phyloP scores from a whole-genome alignment of 2,797 vertebrate genomes.

The Phyllotis vaccarum region DNA sequence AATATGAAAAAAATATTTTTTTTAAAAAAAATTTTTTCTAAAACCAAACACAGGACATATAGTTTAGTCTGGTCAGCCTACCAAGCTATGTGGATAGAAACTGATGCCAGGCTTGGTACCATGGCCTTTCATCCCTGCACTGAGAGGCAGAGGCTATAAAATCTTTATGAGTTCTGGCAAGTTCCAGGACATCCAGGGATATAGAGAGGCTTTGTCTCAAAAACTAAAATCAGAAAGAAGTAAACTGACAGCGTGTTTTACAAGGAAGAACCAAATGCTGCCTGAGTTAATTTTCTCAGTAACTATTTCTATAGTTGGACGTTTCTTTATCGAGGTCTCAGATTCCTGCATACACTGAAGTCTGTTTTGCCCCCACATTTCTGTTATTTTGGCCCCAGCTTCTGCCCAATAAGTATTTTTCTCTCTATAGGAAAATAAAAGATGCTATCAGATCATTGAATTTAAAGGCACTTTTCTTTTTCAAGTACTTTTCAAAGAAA shows the following conservation, averaged over 20 bases:
- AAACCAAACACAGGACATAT: slow-evolving; percentile 27
- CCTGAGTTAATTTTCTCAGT: slow-evolving; percentile 8
- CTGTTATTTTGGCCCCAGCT: neutral
- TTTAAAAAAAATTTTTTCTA: neutral
- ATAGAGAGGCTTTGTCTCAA: neutral
- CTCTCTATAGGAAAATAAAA: slow-evolving; percentile 21
- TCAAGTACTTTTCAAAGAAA: slow-evolving; percentile 7
- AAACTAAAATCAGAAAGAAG: neutral
- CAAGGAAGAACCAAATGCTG: slow-evolving; percentile 29
- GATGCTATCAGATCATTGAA: neutral
- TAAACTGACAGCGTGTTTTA: neutral
- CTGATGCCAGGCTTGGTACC: neutral
- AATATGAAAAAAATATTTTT: slow-evolving; percentile 41
- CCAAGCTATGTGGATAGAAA: slow-evolving; percentile 5
- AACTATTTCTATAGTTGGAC: neutral
- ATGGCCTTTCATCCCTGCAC: neutral
- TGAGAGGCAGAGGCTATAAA: neutral
- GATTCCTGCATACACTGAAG: neutral
- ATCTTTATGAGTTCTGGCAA: neutral
- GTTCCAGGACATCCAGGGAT: neutral
- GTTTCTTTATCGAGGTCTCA: neutral
- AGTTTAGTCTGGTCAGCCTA: slow-evolving; percentile 26
- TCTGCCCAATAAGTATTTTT: neutral
- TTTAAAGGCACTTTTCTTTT: slow-evolving; percentile 6
- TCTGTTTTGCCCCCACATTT: neutral